Percentiles rank a stretch among this genome's conserved stretches.
Evolutionary conservation across 2,888 invertebrate species (phyloP).

Genomic region (Torymus tubicola): DNA sequence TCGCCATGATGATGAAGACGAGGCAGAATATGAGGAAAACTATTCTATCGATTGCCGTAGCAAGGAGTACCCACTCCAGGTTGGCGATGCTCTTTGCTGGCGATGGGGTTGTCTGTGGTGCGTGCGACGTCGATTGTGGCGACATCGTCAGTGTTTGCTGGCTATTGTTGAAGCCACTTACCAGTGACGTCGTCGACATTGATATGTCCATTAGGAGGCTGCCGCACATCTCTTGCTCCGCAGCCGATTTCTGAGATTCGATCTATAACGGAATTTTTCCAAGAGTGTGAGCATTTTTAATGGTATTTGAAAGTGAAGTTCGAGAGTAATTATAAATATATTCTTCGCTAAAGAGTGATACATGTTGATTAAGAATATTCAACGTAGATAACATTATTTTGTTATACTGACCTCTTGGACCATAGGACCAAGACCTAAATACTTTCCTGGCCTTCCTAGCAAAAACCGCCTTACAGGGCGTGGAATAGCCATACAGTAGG

Average conservation of each 20-base stretch:
- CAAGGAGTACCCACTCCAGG: slow-evolving; percentile 82
- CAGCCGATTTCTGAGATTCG: slow-evolving; percentile 65
- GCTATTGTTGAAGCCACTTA: slow-evolving; percentile 62
- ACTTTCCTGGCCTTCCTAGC: slow-evolving; percentile 75
- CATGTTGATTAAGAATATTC: too few relatives aligned
- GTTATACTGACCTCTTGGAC: slow-evolving; percentile 72
- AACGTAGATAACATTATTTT: background rate
- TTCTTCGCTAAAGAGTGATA: too few relatives aligned
- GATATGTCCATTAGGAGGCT: slow-evolving; percentile 62
- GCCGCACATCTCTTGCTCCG: slow-evolving; percentile 69
- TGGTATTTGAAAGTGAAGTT: background rate
- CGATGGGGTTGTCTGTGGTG: background rate
- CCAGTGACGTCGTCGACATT: slow-evolving; percentile 62
- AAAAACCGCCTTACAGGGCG: slow-evolving; percentile 77
- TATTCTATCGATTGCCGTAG: slow-evolving; percentile 81
- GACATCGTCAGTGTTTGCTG: slow-evolving; percentile 62
- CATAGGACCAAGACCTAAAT: slow-evolving; percentile 75
- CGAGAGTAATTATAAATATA: too few relatives aligned
- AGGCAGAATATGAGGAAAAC: slow-evolving; percentile 80
- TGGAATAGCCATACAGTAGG: slow-evolving; percentile 77
- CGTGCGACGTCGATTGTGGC: too few relatives aligned
- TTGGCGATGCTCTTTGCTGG: slow-evolving; percentile 71
- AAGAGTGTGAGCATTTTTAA: background rate
- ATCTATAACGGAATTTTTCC: slow-evolving; percentile 60
- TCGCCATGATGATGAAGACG: slow-evolving; percentile 78